Evolutionary conservation across 2,888 invertebrate genomes (phyloP).

Genomic region (Caenorhabditis auriculariae): DNA sequence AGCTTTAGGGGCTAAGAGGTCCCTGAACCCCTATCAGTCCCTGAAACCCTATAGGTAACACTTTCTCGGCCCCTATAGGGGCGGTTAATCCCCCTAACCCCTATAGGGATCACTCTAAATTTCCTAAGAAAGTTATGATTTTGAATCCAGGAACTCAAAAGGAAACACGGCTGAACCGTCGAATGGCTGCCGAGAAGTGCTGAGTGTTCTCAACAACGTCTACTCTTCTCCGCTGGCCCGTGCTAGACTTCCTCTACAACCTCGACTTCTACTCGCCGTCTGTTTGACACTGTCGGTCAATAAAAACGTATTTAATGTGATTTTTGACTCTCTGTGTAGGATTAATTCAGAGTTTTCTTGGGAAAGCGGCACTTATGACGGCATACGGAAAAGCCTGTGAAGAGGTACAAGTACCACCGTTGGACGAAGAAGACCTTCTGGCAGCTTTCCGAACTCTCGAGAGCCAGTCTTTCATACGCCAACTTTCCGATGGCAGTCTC

Average conservation of each 20-base stretch:
- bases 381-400: slow-evolving; percentile 43
- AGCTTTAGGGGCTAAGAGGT: too few relatives aligned
- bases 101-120: too few relatives aligned
- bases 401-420: slow-evolving; percentile 28
- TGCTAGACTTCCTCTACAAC: slow-evolving; percentile 49
- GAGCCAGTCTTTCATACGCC: slow-evolving; percentile 35
- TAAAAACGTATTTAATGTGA: slow-evolving; percentile 26
- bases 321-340: not conserved
- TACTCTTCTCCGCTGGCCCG: slow-evolving; percentile 51
- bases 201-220: slow-evolving; percentile 45
- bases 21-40: too few relatives aligned
- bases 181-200: slow-evolving; percentile 48
- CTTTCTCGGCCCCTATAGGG: too few relatives aligned
- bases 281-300: slow-evolving; percentile 34
- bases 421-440: slow-evolving; percentile 36
- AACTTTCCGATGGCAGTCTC: slow-evolving; percentile 28
- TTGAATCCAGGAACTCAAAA: too few relatives aligned
- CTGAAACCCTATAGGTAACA: too few relatives aligned
- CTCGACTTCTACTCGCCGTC: slow-evolving; percentile 41
- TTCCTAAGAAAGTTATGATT: not conserved
- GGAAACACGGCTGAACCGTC: too few relatives aligned
- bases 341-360: too few relatives aligned
- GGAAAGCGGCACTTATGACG: slow-evolving; percentile 27
- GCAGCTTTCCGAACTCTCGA: slow-evolving; percentile 37
- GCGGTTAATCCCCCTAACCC: too few relatives aligned